These are phyloP conservation scores for Scelioninae gen. 1 DNA, from an alignment of 2,888 invertebrate species.

Conservation along the genomic window DNA sequence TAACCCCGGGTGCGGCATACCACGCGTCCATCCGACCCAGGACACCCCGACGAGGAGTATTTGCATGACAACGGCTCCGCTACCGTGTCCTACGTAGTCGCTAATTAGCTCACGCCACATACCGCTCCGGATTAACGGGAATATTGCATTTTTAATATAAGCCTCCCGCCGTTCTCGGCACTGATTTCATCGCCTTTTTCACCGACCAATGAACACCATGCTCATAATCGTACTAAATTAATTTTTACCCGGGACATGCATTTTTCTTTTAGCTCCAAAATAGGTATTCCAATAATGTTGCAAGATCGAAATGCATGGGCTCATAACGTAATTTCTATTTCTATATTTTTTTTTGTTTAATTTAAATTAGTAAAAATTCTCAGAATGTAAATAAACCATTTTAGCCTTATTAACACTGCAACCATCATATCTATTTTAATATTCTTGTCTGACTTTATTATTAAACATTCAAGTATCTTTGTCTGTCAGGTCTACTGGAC, in stretches of 20 bases:
- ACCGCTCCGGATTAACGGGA: slow-evolving; percentile 80
- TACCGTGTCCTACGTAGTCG: slow-evolving; percentile 74
- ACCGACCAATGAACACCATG: slow-evolving; percentile 37
- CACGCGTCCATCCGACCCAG: slow-evolving; percentile 66
- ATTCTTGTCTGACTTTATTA: too few species aligned
- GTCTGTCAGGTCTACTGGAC: too few species aligned
- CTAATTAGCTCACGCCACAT: slow-evolving; percentile 82
- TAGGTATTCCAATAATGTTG: too few species aligned
- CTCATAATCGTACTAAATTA: slow-evolving; percentile 49
- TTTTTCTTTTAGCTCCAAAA: slow-evolving; percentile 23
- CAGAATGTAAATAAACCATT: too few species aligned
- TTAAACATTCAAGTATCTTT: too few species aligned
- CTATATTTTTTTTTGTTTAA: too few species aligned
- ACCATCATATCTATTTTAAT: too few species aligned
- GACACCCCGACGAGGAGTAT: slow-evolving; percentile 67
- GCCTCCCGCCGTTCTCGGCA: slow-evolving; percentile 70
- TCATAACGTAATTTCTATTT: too few species aligned
- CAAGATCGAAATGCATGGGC: too few species aligned
- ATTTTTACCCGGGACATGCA: slow-evolving; percentile 27
- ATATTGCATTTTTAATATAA: too few species aligned
- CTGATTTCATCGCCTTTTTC: slow-evolving; percentile 53
- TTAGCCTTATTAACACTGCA: too few species aligned
- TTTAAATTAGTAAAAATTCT: too few species aligned
- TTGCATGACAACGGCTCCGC: slow-evolving; percentile 77
- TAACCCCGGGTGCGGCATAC: slow-evolving; percentile 74